A percentile compares a stretch with the other conserved stretches of the same genome.
These are phyloP conservation scores for Leptinotarsa undecemlineata DNA, from an alignment of 1,140 invertebrate genomes.

Conservation along the genomic window DNA sequence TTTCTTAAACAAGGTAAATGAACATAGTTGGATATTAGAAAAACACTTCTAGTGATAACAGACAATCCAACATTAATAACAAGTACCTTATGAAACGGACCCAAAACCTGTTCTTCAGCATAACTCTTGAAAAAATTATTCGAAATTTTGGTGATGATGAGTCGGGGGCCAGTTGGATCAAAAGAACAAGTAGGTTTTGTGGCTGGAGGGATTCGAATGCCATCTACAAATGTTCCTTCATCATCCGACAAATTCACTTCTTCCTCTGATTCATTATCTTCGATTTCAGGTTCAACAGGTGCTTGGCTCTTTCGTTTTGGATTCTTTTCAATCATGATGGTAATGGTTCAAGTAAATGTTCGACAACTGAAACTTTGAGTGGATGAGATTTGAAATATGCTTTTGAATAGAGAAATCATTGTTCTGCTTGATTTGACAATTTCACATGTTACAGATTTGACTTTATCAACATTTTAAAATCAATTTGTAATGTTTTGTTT, in stretches of 20 bases:
- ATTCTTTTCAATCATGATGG: slow-evolving; percentile 4
- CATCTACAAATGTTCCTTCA: slow-evolving; percentile 68
- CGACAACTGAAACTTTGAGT: no score
- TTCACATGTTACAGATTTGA: no score
- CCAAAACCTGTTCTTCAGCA: slow-evolving; percentile 76
- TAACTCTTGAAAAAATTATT: slow-evolving; percentile 99
- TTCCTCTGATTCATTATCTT: slow-evolving; percentile 26
- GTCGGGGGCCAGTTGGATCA: slow-evolving; percentile 72
- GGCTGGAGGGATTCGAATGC: slow-evolving; percentile 87
- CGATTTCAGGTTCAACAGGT: not conserved
- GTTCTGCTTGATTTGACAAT: no score
- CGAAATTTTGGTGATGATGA: slow-evolving; percentile 91
- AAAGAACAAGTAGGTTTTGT: slow-evolving; percentile 70
- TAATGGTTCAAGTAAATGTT: no score
- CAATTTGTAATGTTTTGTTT: no score
- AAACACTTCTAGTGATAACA: no score
- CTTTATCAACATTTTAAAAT: no score
- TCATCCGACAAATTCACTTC: slow-evolving; percentile 56
- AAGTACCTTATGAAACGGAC: slow-evolving; percentile 81
- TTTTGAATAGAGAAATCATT: no score
- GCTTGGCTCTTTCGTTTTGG: not conserved
- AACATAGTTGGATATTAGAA: no score
- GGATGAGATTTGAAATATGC: no score
- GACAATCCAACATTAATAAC: not conserved
- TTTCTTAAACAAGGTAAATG: not conserved